Evolutionary conservation across 2,113 vertebrate genomes (phyloP), one percentile per base, ranked within the genome.

Genomic region (Heloderma charlesbogerti): DNA sequence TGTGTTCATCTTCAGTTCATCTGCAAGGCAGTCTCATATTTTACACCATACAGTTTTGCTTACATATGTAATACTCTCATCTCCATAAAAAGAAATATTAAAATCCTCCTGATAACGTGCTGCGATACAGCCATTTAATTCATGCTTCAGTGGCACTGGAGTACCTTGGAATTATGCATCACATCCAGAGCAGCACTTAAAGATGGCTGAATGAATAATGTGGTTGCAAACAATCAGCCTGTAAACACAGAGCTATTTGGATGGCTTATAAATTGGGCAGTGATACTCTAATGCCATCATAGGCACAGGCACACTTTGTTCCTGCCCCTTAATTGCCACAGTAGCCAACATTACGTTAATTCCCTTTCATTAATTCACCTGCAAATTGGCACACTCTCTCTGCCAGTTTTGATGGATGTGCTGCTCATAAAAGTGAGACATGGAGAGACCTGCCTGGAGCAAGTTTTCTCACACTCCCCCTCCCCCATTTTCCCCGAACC

Each of bases 221-320:
- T 91, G 89, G 94, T 95, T 95, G 94, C 89, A 80, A 81, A 81
- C 69, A 93, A 95, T 93, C 93, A 93, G 93, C 95, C 92, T 94
- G 94, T 97, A 95, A 97, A 95, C 95, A 96, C 90, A 93, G 95
- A 92, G 94, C 94, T 94, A 94, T 93, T 94, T 92, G 92, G 94
- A 96, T 92, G 93, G 94, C 95, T 7, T 95, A 94, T 95, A 95
- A 95, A 96, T 96, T 95, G 95, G 93, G 93, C 95, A 94, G 93
- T 93, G 88, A 95, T 94, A 91, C 91, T 96, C 94, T 96, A 93
- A 92, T 94, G 90, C 93, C 94, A 92, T 95, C 92, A 87, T 86
- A 94, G 91, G 69, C 34, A 95, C 91, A 91, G 93, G 93, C 94
- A 94, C 93, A 92, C 93, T 95, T 95, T 94, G 92, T 94, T 0